Evolutionary conservation across 2,113 vertebrate species (phyloP).

Genomic region (Channa maculata): DNA sequence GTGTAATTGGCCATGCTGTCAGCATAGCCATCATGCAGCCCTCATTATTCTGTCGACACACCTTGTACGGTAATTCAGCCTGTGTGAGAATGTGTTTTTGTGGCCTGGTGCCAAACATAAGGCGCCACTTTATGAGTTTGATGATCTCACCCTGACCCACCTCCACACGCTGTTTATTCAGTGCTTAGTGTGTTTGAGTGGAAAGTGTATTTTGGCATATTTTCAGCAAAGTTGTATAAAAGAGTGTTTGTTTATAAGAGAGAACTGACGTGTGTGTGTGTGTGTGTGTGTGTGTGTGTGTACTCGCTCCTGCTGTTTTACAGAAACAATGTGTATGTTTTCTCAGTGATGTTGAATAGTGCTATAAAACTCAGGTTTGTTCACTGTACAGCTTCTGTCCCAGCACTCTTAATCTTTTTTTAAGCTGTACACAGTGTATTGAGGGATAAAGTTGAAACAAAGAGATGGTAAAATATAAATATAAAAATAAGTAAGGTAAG

Average conservation of each 20-base stretch:
- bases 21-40: constrained; percentile 13
- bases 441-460: no score
- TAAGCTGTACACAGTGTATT: no score
- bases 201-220: background rate
- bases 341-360: background rate
- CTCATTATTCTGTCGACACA: constrained; percentile 46
- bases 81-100: constrained; percentile 10
- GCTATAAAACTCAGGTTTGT: no score
- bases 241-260: background rate
- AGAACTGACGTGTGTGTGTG: background rate
- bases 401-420: no score
- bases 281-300: constrained; percentile 6
- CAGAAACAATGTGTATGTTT: background rate
- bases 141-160: constrained; percentile 48
- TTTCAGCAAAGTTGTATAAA: background rate
- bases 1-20: constrained; percentile 2
- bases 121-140: constrained; percentile 46
- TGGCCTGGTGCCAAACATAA: constrained; percentile 23
- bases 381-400: no score
- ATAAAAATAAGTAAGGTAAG: no score
- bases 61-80: constrained; percentile 31
- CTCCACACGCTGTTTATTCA: constrained; percentile 9
- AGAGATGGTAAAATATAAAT: no score
- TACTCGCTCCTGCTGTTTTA: background rate
- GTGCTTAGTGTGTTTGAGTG: background rate